Percentiles rank a stretch among this genome's conserved stretches.
Evolutionary conservation across 2,797 vertebrate species (phyloP).

Genomic region (Hafferia zeledoni): DNA sequence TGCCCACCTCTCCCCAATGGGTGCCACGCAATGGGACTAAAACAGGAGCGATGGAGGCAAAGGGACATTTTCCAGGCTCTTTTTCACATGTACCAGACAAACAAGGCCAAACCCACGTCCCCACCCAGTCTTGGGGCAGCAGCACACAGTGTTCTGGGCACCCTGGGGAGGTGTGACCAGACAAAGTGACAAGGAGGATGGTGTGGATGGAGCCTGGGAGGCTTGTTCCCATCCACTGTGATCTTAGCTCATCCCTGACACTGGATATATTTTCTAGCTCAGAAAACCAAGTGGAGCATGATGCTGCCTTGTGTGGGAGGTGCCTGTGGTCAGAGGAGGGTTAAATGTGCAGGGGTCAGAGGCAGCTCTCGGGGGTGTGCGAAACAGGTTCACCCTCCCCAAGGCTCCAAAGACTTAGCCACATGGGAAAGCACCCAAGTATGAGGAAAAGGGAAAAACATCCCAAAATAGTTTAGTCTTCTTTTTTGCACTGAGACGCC

Average conservation of each 20-base stretch:
- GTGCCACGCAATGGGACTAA: not conserved
- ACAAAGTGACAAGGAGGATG: not conserved
- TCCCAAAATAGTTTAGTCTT: slow-evolving; percentile 77
- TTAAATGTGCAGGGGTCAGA: not conserved
- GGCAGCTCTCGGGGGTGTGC: not conserved
- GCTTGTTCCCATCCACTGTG: rapidly evolving
- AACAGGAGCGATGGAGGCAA: rapidly evolving
- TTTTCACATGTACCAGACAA: rapidly evolving
- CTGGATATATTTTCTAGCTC: not conserved
- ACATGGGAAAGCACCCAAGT: slow-evolving; percentile 76
- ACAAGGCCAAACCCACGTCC: rapidly evolving
- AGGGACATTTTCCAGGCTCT: not conserved
- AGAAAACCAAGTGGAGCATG: not conserved
- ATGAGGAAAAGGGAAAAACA: slow-evolving; percentile 74
- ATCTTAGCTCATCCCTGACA: not conserved
- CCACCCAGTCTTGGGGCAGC: not conserved
- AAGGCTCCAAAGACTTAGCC: slow-evolving; percentile 28
- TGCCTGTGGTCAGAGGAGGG: not conserved
- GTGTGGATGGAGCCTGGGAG: not conserved
- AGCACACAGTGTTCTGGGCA: not conserved
- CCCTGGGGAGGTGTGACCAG: not conserved
- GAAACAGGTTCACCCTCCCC: slow-evolving; percentile 65
- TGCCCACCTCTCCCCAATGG: rapidly evolving
- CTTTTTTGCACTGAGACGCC: slow-evolving; percentile 68
- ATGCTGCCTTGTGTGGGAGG: not conserved